Evolutionary conservation across 2,888 invertebrate species (phyloP), one percentile per base, ranked within the genome.

Genomic region (Amaurobius ferox): DNA sequence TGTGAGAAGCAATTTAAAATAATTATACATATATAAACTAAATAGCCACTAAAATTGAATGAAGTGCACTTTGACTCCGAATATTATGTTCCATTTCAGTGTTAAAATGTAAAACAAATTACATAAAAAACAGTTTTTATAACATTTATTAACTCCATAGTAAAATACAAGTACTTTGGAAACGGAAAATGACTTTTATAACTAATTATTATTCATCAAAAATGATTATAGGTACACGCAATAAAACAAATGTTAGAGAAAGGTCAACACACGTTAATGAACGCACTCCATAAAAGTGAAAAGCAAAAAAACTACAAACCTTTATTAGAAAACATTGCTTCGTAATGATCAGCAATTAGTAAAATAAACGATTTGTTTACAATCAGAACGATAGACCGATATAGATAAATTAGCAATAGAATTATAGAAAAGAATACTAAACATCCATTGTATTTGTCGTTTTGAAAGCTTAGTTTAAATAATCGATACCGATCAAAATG

Each of bases 401-500:
- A 26, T 44, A 13, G 26, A 6, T 6, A n/a, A 44, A 70, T 40
- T 44, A 70, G 48, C 44, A 70, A 44, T 44, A 29, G 13, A 64
- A 29, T 64, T 67, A 19, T 19, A 35, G 55, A 79, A 76, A 77
- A 66, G 71, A 67, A 44, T 66, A 44, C 30, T 72, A 66, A 66
- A 85, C 83, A 67, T 77, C 77, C 83, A 85, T 85, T 85, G 83
- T 85, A 77, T 78, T 77, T 77, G 71, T 62, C 72, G 72, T 30
- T 85, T 77, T 76, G 72, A 85, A 85, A 85, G 83, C 83, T 85
- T 85, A 85, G 71, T 85, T 85, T 85, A 77, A 85, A 85, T 85
- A 85, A 85, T 85, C 83, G 83, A 85, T 85, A 85, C 83, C 77
- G 83, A 85, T 85, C 83, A 85, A 85, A 85, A 85, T 85, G 83